phyloP scores from a whole-genome alignment of 2,113 vertebrate species.

The Anthoscopus minutus region DNA sequence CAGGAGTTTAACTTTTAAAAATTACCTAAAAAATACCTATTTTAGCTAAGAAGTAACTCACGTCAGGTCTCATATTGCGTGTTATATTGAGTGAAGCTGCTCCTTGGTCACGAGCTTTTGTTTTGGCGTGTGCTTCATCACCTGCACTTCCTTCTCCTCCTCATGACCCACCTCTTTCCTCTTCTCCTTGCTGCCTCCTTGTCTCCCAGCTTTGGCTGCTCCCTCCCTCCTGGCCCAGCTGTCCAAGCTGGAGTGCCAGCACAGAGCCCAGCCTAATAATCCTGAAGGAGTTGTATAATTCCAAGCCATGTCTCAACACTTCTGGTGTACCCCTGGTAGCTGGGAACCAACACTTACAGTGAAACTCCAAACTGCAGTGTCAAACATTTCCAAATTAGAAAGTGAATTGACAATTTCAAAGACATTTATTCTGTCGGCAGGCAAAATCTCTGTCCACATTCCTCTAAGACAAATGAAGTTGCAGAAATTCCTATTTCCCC shows the following conservation, averaged over 20 bases:
- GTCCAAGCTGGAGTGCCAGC: background rate
- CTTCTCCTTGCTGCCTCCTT: background rate
- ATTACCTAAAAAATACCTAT: background rate
- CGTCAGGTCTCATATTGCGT: background rate
- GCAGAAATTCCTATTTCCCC: background rate
- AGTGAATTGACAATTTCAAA: background rate
- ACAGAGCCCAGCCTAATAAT: background rate
- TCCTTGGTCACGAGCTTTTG: background rate
- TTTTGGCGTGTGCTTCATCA: background rate
- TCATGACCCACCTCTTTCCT: background rate
- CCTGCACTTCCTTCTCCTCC: background rate
- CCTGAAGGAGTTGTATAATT: background rate
- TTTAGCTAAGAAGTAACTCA: background rate
- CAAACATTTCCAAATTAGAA: background rate
- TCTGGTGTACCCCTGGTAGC: background rate
- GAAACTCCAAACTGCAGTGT: background rate
- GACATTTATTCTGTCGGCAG: background rate
- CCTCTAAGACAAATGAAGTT: background rate
- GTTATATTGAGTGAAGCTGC: background rate
- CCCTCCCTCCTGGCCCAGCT: background rate
- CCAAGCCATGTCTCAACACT: background rate
- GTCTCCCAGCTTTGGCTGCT: background rate
- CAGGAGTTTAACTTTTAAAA: background rate
- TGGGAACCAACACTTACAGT: background rate
- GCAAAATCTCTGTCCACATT: background rate